Base-by-base conservation (phyloP, 2,888 invertebrate species). In the Pyrocoelia pectoralis region DNA sequence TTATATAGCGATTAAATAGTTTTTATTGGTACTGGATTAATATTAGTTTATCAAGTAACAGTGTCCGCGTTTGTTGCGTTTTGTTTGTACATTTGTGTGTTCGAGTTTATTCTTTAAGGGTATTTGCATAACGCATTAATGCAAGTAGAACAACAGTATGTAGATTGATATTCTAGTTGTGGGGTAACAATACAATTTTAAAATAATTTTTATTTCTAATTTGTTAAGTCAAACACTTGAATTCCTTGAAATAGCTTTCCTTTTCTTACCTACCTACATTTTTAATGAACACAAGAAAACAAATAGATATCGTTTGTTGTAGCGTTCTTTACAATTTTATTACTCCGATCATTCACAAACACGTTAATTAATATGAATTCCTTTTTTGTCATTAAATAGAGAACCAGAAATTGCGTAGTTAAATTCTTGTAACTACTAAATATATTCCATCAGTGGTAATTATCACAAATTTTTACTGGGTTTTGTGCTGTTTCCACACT, bases 1-100 rank as follows among this genome's bases (percentile, higher is more conserved):
- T 50, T 46, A 17, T 43, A 51, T 43, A 50, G 53, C 41, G 55
- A 64, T 52, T 63, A 50, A 24, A 6, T 24, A 6, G 29, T 58
- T 43, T 53, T 63, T 59, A 63, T 58, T 58, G 54, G 54, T 18
- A 58, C 48, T 53, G 54, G 54, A 57, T 54, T 58, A 54, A 49
- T 50, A 53, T 58, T 49, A 57, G 57, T 63, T 58, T 53, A 41
- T 40, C 49, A 57, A 54, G 38, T 17, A 33, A 46, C 49, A 46
- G 10, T 18, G 57, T 14, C 29, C 24, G 62, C 52, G 50, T 13
- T 49, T n/a, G 59, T 52, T 33, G 48, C 29, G 15, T 46, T 48
- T 50, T 24, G 18, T 28, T 19, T 29, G 6, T 24, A 6, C 24
- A 24, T 24, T 24, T 24, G 4, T 13, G 9, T 12, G 12, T 13